Base-by-base conservation (phyloP, 2,797 vertebrate species). In the Pachyuromys duprasi region DNA sequence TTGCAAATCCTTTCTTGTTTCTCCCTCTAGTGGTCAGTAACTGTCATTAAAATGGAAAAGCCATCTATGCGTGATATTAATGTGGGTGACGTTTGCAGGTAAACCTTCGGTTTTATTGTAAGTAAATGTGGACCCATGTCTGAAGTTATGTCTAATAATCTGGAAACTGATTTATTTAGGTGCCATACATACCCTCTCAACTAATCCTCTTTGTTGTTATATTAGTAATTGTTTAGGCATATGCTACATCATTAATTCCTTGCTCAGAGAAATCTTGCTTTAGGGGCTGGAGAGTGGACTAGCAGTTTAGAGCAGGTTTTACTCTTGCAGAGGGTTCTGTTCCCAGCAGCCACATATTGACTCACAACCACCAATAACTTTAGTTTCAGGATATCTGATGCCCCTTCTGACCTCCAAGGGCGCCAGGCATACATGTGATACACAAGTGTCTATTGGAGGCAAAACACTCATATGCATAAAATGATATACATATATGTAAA, bases 11-110 rank as follows among this genome's bases (percentile, higher is more conserved):
- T 97, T 97, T 96, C 91, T 94, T 95, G 84, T 79, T 96, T 96
- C 97, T 97, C 97, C 97, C 95, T 96, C 97, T 98, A 97, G 97
- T 97, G 97, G 97, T 93, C 93, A 95, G 74, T 95, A 89, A 75
- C 55, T 96, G 76, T 96, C 28, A 90, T 15, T 91, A 91, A 93
- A 75, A 92, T 82, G 72, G 53, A 96, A 95, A 78, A 95, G 69
- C 22, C n/a, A 72, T 11, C 12, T 5, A 62, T 3, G 76, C 36
- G 22, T 70, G 45, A 83, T 80, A 33, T 65, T 31, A 91, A 69
- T 53, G 62, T 72, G 33, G 18, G 39, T 70, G 24, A 80, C 91
- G 75, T 42, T 0, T 75, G 1, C 18, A 7, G n/a, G 57, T 81
- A 80, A 92, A 86, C 45, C 55, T 62, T 96, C 33, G 33, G 49